Evolutionary conservation across 2,888 invertebrate genomes (phyloP).

Genomic region (Mylabris sibirica): DNA sequence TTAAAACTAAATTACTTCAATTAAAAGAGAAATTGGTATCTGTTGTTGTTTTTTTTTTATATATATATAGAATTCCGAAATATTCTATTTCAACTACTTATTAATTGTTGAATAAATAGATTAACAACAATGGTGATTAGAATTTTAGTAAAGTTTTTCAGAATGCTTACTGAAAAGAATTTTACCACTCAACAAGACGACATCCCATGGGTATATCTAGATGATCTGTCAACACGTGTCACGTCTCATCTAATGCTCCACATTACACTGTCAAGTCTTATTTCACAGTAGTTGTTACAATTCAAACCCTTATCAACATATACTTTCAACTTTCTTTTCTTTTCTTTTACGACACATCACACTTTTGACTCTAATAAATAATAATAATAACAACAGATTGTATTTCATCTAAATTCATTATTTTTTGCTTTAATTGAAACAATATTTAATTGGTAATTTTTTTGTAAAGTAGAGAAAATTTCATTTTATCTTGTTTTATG

Average conservation of each 20-base stretch:
- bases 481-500: too few relatives aligned
- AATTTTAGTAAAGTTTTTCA: background rate
- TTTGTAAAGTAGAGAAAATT: too few relatives aligned
- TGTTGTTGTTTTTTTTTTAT: background rate
- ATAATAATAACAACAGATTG: background rate
- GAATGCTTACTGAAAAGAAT: slow-evolving; percentile 3
- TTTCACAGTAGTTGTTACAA: slow-evolving; percentile 35
- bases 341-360: slow-evolving; percentile 17
- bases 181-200: slow-evolving; percentile 24
- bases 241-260: slow-evolving; percentile 45
- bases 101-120: background rate
- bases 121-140: background rate
- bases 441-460: too few relatives aligned
- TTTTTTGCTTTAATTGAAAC: too few relatives aligned
- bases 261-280: slow-evolving; percentile 37
- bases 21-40: background rate
- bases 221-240: slow-evolving; percentile 50
- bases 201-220: slow-evolving; percentile 45
- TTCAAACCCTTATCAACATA: slow-evolving; percentile 36
- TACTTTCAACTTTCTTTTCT: slow-evolving; percentile 18
- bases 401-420: too few relatives aligned
- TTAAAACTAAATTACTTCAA: background rate
- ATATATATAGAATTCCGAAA: background rate
- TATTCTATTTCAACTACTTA: background rate
- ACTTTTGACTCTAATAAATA: slow-evolving; percentile 18